phyloP scores from a whole-genome alignment of 2,797 vertebrate genomes.

The Heliangelus exortis region DNA sequence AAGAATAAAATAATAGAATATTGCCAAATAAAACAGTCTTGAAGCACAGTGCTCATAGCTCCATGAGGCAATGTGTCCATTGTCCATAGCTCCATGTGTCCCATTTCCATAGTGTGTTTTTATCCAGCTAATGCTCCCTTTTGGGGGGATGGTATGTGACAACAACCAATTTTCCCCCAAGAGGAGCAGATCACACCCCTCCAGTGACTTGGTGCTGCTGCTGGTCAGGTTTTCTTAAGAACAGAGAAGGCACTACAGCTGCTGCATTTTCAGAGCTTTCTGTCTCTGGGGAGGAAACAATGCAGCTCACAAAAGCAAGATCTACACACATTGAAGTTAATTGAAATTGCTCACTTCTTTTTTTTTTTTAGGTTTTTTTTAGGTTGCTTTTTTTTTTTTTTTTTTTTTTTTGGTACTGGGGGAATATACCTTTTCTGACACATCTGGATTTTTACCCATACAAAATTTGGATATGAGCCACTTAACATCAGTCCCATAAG shows the following conservation, averaged over 20 bases:
- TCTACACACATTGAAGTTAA: neutral
- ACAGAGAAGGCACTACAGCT: neutral
- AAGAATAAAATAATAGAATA: neutral
- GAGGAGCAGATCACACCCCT: neutral
- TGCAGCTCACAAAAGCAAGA: neutral
- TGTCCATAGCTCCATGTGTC: neutral
- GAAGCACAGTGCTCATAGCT: neutral
- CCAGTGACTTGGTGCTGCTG: neutral
- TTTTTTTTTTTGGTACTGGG: no score
- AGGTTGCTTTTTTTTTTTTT: no score
- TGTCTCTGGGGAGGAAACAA: neutral
- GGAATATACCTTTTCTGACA: neutral
- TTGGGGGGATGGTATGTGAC: neutral
- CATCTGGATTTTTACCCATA: neutral
- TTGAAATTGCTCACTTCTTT: neutral
- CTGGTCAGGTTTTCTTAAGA: neutral
- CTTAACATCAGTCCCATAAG: neutral
- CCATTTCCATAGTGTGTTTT: neutral
- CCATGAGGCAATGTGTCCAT: neutral
- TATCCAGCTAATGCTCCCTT: neutral
- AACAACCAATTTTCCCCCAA: neutral
- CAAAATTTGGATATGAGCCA: neutral
- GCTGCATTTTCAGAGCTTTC: neutral
- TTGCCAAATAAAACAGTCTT: neutral
- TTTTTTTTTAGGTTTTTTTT: neutral